These are phyloP conservation scores for Drosophila virilis DNA, from an alignment of 1,140 invertebrate species.

Conservation along the genomic window DNA sequence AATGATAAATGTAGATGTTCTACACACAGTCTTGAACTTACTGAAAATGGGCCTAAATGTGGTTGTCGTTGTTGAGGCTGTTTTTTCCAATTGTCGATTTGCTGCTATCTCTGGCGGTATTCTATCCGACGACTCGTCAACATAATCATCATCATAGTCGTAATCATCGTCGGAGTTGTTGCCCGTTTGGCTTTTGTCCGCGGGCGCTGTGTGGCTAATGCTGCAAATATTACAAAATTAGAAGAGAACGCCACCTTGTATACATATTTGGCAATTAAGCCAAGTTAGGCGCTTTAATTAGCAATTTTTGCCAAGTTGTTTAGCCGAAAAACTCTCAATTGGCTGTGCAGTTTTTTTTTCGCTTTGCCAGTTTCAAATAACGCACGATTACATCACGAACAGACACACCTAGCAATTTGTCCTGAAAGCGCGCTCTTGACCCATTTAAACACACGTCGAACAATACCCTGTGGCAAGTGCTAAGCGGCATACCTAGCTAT, in stretches of 20 bases:
- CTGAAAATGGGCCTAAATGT: slow-evolving; percentile 74
- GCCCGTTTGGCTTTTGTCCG: slow-evolving; percentile 36
- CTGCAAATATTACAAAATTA: slow-evolving; percentile 32
- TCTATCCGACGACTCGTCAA: slow-evolving; percentile 20
- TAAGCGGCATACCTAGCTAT: neutral
- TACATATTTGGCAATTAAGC: slow-evolving; percentile 38
- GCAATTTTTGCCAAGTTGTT: slow-evolving; percentile 44
- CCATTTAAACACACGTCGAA: slow-evolving; percentile 53
- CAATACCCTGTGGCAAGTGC: slow-evolving; percentile 2
- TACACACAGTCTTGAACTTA: slow-evolving; percentile 25
- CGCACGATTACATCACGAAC: slow-evolving; percentile 57
- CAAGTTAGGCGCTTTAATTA: slow-evolving; percentile 18
- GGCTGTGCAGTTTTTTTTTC: slow-evolving; percentile 19
- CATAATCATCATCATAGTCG: slow-evolving; percentile 63
- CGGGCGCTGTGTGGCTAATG: slow-evolving; percentile 68
- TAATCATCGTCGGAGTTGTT: slow-evolving; percentile 41
- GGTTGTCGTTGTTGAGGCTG: slow-evolving; percentile 59
- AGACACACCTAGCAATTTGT: slow-evolving; percentile 73
- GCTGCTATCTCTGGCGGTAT: slow-evolving; percentile 50
- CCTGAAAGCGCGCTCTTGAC: slow-evolving; percentile 72
- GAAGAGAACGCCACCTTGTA: slow-evolving; percentile 16
- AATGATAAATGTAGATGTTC: too few relatives aligned
- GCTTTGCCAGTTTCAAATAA: slow-evolving; percentile 36
- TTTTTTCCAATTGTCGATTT: slow-evolving; percentile 55
- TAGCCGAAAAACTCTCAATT: slow-evolving; percentile 40